phyloP scores from a whole-genome alignment of 2,888 invertebrate species.

The Trissolcus brochymenae region DNA sequence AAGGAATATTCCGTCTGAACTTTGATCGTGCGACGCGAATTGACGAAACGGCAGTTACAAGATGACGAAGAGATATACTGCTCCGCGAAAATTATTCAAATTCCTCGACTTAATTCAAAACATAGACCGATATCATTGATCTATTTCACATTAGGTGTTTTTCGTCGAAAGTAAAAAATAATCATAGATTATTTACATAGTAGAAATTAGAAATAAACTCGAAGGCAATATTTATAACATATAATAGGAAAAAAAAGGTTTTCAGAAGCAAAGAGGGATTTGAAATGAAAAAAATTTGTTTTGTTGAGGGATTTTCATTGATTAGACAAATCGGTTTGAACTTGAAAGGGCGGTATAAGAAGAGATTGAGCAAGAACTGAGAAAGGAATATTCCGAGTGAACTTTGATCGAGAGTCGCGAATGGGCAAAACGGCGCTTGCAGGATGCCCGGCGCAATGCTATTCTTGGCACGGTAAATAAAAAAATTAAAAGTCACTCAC shows the following conservation, averaged over 20 bases:
- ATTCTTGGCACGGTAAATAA: constrained; percentile 63
- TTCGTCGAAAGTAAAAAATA: too few species aligned
- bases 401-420: constrained; percentile 62
- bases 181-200: too few species aligned
- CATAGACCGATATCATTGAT: too few species aligned
- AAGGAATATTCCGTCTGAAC: constrained; percentile 67
- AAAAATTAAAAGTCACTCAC: constrained; percentile 63
- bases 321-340: too few species aligned
- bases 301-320: too few species aligned
- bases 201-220: too few species aligned
- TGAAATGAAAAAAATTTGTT: too few species aligned
- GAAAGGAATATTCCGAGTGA: constrained; percentile 66
- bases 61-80: constrained; percentile 28
- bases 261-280: too few species aligned
- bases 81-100: constrained; percentile 33
- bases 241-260: too few species aligned
- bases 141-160: too few species aligned
- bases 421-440: constrained; percentile 58
- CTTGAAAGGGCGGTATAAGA: background rate
- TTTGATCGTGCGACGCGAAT: constrained; percentile 59
- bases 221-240: too few species aligned
- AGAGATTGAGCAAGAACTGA: constrained; percentile 15
- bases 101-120: background rate
- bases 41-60: constrained; percentile 40
- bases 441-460: constrained; percentile 53